A percentile compares a stretch with the other conserved stretches of the same genome.
Evolutionary conservation across 1,140 invertebrate species (phyloP).

Genomic region (Apis mellifera): DNA sequence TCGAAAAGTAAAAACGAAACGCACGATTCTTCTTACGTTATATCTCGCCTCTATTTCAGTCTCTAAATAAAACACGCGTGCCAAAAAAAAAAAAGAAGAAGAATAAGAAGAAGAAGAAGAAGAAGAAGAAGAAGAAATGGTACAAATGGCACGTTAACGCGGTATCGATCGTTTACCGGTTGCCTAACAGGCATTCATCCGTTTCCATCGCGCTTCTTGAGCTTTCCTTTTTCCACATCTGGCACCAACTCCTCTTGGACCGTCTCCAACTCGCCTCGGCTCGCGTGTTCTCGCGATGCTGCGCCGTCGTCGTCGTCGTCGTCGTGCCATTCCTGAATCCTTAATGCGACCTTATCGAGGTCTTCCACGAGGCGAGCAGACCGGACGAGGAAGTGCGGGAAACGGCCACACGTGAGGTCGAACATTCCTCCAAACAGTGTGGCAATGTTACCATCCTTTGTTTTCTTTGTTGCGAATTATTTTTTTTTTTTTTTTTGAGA

Average conservation of each 20-base stretch:
- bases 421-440: not conserved
- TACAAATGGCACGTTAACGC: not conserved
- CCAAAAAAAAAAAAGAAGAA: not conserved
- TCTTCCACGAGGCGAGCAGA: constrained; percentile 16
- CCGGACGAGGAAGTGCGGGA: constrained; percentile 26
- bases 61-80: not conserved
- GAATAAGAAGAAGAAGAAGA: not conserved
- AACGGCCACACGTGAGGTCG: constrained; percentile 10
- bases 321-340: constrained; percentile 40
- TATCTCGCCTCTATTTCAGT: too few relatives aligned
- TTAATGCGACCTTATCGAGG: constrained; percentile 48
- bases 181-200: constrained; percentile 22
- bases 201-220: constrained; percentile 6
- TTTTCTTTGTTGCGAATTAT: not conserved
- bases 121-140: not conserved
- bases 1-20: too few relatives aligned
- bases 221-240: constrained; percentile 19
- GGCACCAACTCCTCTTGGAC: constrained; percentile 36
- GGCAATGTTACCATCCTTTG: not conserved
- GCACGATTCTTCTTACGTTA: too few relatives aligned
- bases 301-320: not conserved
- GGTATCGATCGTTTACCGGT: constrained; percentile 37
- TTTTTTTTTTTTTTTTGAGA: too few relatives aligned
- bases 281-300: constrained; percentile 30
- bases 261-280: constrained; percentile 26